Percentiles rank a stretch among this genome's conserved stretches.
These are phyloP conservation scores for Sapajus apella DNA, from an alignment of 2,113 vertebrate species.

Conservation along the genomic window DNA sequence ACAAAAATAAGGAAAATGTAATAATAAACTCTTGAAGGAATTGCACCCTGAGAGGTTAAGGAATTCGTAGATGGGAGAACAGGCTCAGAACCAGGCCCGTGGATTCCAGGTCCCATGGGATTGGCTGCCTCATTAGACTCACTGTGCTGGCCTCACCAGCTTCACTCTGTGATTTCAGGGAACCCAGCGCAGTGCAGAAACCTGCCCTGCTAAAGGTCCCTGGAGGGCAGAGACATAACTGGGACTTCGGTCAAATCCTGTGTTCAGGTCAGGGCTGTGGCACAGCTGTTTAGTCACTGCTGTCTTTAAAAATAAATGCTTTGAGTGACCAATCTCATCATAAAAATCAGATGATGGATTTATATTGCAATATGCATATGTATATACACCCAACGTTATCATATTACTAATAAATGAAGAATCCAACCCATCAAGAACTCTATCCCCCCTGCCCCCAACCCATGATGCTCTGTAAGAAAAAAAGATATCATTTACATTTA, in stretches of 20 bases:
- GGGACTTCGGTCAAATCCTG: neutral
- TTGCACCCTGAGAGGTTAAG: neutral
- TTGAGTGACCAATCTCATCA: neutral
- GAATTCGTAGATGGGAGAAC: rapidly evolving
- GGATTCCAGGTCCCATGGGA: rapidly evolving
- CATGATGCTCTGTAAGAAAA: neutral
- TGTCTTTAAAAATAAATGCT: neutral
- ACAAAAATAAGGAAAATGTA: neutral
- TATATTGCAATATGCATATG: neutral
- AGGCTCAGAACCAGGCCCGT: neutral
- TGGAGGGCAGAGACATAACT: rapidly evolving
- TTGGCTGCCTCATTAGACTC: rapidly evolving
- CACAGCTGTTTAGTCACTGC: neutral
- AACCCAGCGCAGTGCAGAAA: neutral
- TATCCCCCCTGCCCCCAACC: neutral
- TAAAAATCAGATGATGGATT: neutral
- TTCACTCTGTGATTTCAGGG: neutral
- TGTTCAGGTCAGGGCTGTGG: rapidly evolving
- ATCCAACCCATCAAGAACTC: neutral
- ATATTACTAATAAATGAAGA: neutral
- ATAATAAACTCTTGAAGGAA: neutral
- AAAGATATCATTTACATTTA: neutral
- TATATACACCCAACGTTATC: too few relatives aligned
- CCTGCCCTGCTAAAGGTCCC: neutral
- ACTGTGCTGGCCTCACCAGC: rapidly evolving